Evolutionary conservation across 2,113 vertebrate genomes (phyloP).

Genomic region (Arenaria interpres): DNA sequence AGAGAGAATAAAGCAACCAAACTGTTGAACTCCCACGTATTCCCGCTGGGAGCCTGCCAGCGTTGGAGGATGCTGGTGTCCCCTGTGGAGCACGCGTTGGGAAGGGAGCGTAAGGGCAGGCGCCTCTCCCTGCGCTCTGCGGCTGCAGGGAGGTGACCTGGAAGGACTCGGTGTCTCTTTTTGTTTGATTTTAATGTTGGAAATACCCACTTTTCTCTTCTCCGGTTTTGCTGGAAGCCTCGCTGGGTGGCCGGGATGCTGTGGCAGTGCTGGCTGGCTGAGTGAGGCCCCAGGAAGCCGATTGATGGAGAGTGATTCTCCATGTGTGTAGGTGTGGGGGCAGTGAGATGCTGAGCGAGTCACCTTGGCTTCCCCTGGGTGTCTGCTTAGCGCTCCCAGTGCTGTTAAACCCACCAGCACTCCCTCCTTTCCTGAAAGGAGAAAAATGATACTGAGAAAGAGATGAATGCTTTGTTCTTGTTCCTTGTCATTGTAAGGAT

Average conservation of each 20-base stretch:
- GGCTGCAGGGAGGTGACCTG: neutral
- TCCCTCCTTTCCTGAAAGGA: neutral
- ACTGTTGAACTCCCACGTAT: neutral
- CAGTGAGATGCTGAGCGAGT: no score
- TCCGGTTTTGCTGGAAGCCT: neutral
- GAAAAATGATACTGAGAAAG: neutral
- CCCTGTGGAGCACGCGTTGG: neutral
- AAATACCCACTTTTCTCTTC: neutral
- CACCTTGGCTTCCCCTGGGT: neutral
- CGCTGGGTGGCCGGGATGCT: neutral
- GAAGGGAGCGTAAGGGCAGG: neutral
- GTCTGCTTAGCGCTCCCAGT: neutral
- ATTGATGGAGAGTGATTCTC: neutral
- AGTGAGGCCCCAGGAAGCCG: neutral
- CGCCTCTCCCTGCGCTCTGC: accelerated
- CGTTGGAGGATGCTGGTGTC: neutral
- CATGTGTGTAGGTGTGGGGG: neutral
- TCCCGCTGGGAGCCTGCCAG: neutral
- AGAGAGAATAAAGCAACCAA: neutral
- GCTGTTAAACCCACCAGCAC: neutral
- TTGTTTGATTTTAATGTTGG: neutral
- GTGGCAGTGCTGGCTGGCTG: no score
- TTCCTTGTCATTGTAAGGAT: neutral
- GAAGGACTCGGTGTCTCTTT: accelerated
- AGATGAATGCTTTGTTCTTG: neutral